Evolutionary conservation across 2,113 vertebrate species (phyloP), one percentile per base, ranked within the genome.

Genomic region (Cephalopterus ornatus): DNA sequence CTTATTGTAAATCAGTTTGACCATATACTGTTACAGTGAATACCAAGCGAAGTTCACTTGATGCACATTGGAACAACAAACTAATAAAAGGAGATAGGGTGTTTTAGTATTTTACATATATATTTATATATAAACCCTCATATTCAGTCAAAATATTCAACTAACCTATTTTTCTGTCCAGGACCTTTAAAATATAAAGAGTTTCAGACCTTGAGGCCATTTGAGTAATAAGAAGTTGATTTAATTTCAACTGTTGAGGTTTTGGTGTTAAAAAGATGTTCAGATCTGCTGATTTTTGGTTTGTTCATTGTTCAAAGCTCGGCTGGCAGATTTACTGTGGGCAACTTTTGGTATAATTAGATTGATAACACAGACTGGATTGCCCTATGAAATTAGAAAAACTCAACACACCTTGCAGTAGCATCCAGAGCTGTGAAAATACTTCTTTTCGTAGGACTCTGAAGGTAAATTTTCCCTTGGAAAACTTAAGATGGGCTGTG

Each of bases 1-100:
- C 77, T 88, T 93, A 61, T 73, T 73, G 58, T 66, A 94, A 96
- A 93, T 92, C 53, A 77, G 21, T 67, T 88, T 89, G 67, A 8
- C 35, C 80, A 27, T 62, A 56, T 88, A 30, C n/a, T 82, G 53
- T 67, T 71, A 39, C 9, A 79, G 32, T 66, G 85, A 93, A 77
- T 73, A 90, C 85, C 37, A 73, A 73, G 19, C 13, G 49, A 70
- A 66, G 5, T 71, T 83, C n/a, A 42, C 19, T 44, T 63, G 37
- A 55, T 92, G 65, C 8, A 14, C 26, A 14, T 50, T 5, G 5
- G 46, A 91, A 66, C 23, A 76, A 44, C 16, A 59, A 79, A 49
- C 33, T 35, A 83, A 88, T 81, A 73, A 67, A 93, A 93, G 42
- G 16, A 77, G n/a, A 68, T 81, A 14, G 53, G 20, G 44, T 44